Evolutionary conservation across 2,888 invertebrate species (phyloP).

Genomic region (Arenicola marina): DNA sequence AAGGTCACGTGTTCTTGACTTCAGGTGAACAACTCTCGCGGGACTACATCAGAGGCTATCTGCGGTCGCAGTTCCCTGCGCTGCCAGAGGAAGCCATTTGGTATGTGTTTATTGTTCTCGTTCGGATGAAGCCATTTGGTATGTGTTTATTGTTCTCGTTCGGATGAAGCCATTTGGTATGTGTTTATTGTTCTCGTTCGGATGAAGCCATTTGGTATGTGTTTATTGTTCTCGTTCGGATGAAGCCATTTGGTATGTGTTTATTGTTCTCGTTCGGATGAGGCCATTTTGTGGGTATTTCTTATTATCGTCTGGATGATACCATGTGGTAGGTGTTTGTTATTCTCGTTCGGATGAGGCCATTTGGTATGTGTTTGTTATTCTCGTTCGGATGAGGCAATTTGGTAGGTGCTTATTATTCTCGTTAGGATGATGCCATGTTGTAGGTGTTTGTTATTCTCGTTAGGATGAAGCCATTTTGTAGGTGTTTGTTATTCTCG

Average conservation of each 20-base stretch:
- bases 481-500: background rate
- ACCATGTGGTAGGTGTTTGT: background rate
- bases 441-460: background rate
- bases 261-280: background rate
- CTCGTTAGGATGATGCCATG: background rate
- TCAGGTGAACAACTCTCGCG: constrained; percentile 69
- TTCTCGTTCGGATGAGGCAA: background rate
- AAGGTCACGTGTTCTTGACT: background rate
- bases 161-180: background rate
- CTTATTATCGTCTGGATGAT: background rate
- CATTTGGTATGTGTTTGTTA: background rate
- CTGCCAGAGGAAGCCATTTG: constrained; percentile 77
- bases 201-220: background rate
- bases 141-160: background rate
- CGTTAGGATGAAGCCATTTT: background rate
- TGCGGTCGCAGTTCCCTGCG: constrained; percentile 73
- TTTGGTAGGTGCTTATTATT: background rate
- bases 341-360: too few relatives aligned
- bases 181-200: background rate
- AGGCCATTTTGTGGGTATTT: background rate
- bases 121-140: background rate
- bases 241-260: background rate
- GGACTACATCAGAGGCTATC: constrained; percentile 71
- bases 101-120: constrained; percentile 53
- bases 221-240: too few relatives aligned